Percentiles rank a stretch among this genome's conserved stretches.
Conservation (phyloP, 2,888 invertebrate genomes). For the Pantelozetes paolii region DNA sequence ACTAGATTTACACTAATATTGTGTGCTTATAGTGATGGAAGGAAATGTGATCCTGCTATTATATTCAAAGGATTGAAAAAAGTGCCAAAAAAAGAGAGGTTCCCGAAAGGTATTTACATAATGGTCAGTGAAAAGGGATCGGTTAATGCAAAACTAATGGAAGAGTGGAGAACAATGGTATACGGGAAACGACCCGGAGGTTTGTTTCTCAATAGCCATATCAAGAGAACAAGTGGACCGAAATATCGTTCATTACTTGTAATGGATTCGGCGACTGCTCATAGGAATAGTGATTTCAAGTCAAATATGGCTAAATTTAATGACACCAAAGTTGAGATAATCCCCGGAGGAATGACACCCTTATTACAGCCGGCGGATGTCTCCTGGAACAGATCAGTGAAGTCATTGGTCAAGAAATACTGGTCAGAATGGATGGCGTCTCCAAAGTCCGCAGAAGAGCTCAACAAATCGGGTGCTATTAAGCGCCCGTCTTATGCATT, state of each 20-base stretch:
- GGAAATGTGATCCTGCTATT: constrained; percentile 5
- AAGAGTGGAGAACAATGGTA: background rate
- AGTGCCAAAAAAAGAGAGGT: background rate
- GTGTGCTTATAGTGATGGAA: background rate
- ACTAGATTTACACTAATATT: constrained; percentile 20
- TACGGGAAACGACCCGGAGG: background rate
- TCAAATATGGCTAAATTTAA: background rate
- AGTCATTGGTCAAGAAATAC: constrained; percentile 21
- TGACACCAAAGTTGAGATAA: constrained; percentile 42
- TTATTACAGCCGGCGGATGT: constrained; percentile 45
- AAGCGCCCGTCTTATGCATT: background rate
- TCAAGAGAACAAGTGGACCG: background rate
- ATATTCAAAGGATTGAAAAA: constrained; percentile 27
- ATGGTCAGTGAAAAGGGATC: constrained; percentile 16
- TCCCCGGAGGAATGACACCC: constrained; percentile 44
- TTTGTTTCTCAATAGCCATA: background rate
- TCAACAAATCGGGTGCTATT: background rate
- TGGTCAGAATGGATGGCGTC: constrained; percentile 43
- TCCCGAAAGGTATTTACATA: background rate
- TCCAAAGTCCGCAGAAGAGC: background rate
- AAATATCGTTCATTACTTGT: background rate
- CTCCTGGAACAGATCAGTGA: constrained; percentile 44
- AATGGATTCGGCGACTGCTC: background rate
- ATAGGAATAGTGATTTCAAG: background rate
- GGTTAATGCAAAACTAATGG: background rate